A percentile compares a stretch with the other conserved stretches of the same genome.
Evolutionary conservation across 2,797 vertebrate genomes (phyloP).

Genomic region (Cottoperca gobio): DNA sequence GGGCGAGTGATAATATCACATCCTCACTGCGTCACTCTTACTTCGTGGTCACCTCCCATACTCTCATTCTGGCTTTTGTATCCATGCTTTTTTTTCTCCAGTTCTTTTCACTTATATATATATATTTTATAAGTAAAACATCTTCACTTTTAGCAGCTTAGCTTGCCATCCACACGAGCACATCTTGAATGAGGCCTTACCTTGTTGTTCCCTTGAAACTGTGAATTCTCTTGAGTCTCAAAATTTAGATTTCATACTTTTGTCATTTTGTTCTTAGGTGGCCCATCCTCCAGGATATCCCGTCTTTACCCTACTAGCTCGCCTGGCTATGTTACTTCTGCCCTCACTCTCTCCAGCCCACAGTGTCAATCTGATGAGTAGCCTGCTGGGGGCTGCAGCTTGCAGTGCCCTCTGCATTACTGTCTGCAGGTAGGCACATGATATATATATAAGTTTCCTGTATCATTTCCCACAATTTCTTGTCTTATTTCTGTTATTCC

Average conservation of each 20-base stretch:
- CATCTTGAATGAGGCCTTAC: constrained; percentile 18
- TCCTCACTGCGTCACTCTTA: neutral
- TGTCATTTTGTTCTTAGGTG: constrained; percentile 83
- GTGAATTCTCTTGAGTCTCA: neutral
- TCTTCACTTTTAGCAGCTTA: neutral
- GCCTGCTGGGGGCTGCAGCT: constrained; percentile 89
- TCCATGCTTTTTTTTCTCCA: neutral
- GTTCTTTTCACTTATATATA: neutral
- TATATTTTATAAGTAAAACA: constrained; percentile 1
- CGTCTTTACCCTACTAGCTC: constrained; percentile 92
- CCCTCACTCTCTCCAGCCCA: constrained; percentile 89
- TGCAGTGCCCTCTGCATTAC: constrained; percentile 91
- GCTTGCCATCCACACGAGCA: neutral
- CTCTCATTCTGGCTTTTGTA: neutral
- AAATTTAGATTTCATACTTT: constrained; percentile 5
- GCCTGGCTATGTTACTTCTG: constrained; percentile 82
- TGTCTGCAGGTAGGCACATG: constrained; percentile 89
- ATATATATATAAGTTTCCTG: neutral
- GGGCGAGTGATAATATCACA: neutral
- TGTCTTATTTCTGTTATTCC: constrained; percentile 1
- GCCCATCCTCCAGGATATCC: constrained; percentile 98
- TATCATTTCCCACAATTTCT: neutral
- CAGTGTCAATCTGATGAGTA: constrained; percentile 91
- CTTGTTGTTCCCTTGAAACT: constrained; percentile 17
- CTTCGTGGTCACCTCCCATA: neutral